Evolutionary conservation across 2,888 invertebrate species (phyloP).

Genomic region (Strigamia crassipes): DNA sequence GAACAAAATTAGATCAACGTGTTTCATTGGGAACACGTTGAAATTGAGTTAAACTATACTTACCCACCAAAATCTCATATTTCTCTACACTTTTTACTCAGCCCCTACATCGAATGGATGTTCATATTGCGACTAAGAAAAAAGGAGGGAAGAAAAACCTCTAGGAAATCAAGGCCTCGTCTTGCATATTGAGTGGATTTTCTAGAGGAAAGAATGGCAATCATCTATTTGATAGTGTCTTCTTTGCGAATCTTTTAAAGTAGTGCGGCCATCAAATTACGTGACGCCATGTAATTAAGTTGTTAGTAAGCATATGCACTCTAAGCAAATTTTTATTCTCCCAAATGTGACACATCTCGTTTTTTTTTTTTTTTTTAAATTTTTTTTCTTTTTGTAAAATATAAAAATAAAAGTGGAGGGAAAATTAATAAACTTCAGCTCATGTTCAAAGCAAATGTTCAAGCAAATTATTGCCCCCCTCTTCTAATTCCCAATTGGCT

Average conservation of each 20-base stretch:
- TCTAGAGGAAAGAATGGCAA: not conserved
- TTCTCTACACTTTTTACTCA: not conserved
- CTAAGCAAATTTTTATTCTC: not conserved
- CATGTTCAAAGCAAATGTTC: slow-evolving; percentile 27
- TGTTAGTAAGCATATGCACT: not conserved
- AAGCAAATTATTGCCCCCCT: slow-evolving; percentile 15
- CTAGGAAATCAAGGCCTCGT: slow-evolving; percentile 21
- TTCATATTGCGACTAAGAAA: slow-evolving; percentile 25
- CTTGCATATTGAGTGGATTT: slow-evolving; percentile 32
- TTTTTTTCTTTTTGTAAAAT: not conserved
- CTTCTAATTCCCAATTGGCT: slow-evolving; percentile 19
- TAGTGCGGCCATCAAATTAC: slow-evolving; percentile 17
- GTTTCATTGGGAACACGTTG: slow-evolving; percentile 31
- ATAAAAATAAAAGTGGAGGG: not conserved
- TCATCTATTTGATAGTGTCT: slow-evolving; percentile 34
- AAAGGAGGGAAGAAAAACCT: not conserved
- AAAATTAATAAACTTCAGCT: slow-evolving; percentile 22
- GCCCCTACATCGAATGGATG: not conserved
- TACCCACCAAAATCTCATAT: slow-evolving; percentile 40
- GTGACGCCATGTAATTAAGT: slow-evolving; percentile 3
- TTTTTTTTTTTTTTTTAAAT: not conserved
- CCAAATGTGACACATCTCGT: not conserved
- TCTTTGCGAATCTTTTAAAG: slow-evolving; percentile 1
- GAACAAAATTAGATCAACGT: slow-evolving; percentile 36
- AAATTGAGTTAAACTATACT: slow-evolving; percentile 34